A percentile compares a stretch with the other conserved stretches of the same genome.
These are phyloP conservation scores for Gisinianus flammeolus DNA, from an alignment of 2,888 invertebrate genomes.

Conservation along the genomic window DNA sequence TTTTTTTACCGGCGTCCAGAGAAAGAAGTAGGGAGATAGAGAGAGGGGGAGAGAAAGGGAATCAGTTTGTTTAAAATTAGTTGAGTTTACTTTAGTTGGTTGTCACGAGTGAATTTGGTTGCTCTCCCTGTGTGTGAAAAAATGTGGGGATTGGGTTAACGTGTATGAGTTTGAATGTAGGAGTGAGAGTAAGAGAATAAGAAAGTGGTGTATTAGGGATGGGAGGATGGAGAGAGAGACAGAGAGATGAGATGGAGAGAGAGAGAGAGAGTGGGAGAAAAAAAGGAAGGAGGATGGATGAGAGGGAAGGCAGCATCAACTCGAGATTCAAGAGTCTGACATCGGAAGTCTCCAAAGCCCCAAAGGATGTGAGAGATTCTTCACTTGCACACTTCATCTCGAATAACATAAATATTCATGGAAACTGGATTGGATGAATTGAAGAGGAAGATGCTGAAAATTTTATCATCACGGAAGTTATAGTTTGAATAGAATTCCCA, in stretches of 20 bases:
- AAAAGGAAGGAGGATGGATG: background rate
- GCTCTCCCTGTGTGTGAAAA: too few relatives aligned
- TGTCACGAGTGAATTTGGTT: too few relatives aligned
- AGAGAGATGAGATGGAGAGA: background rate
- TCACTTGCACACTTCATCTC: conserved; percentile 36
- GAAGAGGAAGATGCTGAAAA: conserved; percentile 36
- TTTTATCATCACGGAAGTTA: conserved; percentile 34
- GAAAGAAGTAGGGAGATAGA: too few relatives aligned
- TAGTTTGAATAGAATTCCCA: conserved; percentile 9
- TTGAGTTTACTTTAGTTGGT: too few relatives aligned
- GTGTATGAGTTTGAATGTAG: background rate
- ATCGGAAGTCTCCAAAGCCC: conserved; percentile 39
- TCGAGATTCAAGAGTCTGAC: conserved; percentile 33
- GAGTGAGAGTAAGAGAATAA: background rate
- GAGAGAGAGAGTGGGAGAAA: background rate
- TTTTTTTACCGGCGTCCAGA: too few relatives aligned
- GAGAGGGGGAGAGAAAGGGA: too few relatives aligned
- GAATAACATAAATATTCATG: conserved; percentile 36
- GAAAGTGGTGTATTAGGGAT: background rate
- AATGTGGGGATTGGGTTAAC: background rate
- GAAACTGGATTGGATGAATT: conserved; percentile 34
- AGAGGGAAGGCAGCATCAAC: background rate
- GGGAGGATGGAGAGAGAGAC: background rate
- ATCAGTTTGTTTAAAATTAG: too few relatives aligned
- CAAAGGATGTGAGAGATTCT: conserved; percentile 33